Conservation (phyloP, 1,140 invertebrate genomes). For the Antheraea mylitta region DNA sequence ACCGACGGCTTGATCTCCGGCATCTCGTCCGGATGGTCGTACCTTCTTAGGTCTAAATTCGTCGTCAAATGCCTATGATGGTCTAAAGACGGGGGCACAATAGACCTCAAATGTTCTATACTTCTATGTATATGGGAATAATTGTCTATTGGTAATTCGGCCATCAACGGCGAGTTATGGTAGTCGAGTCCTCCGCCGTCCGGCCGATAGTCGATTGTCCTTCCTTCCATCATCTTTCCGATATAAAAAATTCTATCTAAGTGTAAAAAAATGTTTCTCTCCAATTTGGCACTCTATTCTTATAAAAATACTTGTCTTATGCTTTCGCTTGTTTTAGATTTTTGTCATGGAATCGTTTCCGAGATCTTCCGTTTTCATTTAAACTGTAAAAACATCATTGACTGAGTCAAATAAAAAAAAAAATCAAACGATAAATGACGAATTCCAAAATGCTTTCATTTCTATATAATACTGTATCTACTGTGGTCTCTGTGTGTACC, state of each 20-base stretch:
- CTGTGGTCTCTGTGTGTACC: too few relatives aligned
- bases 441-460: slow-evolving; percentile 47
- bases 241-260: slow-evolving; percentile 63
- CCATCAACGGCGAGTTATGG: slow-evolving; percentile 81
- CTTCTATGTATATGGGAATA: slow-evolving; percentile 83
- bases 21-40: slow-evolving; percentile 75
- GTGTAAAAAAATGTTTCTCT: slow-evolving; percentile 55
- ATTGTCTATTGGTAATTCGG: slow-evolving; percentile 80
- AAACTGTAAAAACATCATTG: slow-evolving; percentile 41
- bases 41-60: slow-evolving; percentile 75
- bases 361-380: slow-evolving; percentile 68
- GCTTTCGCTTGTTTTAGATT: slow-evolving; percentile 31
- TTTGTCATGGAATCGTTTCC: slow-evolving; percentile 70
- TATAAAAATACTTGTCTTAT: slow-evolving; percentile 70
- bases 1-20: slow-evolving; percentile 79
- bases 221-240: slow-evolving; percentile 80
- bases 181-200: slow-evolving; percentile 80
- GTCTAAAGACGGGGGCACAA: slow-evolving; percentile 79
- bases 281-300: slow-evolving; percentile 64
- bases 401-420: not conserved
- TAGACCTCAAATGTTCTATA: slow-evolving; percentile 83
- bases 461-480: not conserved
- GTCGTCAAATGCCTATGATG: slow-evolving; percentile 73
- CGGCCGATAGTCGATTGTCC: slow-evolving; percentile 80
- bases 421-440: slow-evolving; percentile 8